These are phyloP conservation scores for Platalea minor DNA, from an alignment of 2,797 vertebrate genomes.

Conservation along the genomic window DNA sequence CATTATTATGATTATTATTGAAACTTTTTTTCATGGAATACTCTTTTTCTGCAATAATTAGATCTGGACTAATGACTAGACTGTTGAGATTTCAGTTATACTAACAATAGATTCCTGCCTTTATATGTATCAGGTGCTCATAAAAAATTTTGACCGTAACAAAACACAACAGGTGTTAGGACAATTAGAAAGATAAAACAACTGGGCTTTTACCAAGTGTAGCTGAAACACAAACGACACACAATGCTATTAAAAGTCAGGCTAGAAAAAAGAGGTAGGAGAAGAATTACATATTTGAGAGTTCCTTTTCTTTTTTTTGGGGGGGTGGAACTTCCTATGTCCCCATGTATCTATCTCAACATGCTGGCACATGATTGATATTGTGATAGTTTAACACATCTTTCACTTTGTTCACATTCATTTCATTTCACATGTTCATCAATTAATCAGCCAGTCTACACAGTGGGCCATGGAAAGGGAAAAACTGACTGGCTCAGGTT, in stretches of 20 bases:
- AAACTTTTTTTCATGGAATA: not conserved
- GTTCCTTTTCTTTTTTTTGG: not conserved
- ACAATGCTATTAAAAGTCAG: not conserved
- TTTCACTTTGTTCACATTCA: not conserved
- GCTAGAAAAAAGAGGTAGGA: not conserved
- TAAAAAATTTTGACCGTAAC: not conserved
- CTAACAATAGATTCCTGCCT: not conserved
- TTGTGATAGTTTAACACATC: not conserved
- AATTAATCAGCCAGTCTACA: not conserved
- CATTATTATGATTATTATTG: not conserved
- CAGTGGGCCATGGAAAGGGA: not conserved
- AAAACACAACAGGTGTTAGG: not conserved
- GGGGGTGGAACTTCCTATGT: not conserved
- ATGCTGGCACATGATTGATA: not conserved
- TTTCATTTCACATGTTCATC: not conserved
- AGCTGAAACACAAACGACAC: not conserved
- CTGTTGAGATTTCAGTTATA: not conserved
- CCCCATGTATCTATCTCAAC: not conserved
- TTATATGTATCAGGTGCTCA: not conserved
- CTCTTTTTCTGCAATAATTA: not conserved
- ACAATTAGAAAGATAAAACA: not conserved
- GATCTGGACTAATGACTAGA: not conserved
- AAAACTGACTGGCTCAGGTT: not conserved
- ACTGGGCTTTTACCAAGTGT: not conserved
- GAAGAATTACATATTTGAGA: not conserved